Evolutionary conservation across 2,888 invertebrate species (phyloP), one percentile per base, ranked within the genome.

Genomic region (Brachylomia viminalis): DNA sequence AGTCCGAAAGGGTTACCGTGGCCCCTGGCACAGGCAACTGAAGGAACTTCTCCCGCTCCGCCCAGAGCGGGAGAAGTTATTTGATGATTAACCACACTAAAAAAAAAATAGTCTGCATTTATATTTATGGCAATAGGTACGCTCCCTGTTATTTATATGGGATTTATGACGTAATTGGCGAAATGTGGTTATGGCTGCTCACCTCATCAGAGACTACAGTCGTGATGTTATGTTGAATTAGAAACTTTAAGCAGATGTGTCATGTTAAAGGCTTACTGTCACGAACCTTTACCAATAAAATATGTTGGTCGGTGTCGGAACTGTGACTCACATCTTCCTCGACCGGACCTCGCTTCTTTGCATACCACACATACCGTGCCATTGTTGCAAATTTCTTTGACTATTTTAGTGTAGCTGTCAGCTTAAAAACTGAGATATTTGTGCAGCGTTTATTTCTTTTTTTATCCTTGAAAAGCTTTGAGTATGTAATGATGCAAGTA

Each of bases 311-410:
- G 64, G 33, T 45, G 64, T 65, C 68, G 58, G 58, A 49, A 47
- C 56, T 69, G 30, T 83, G 82, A 82, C 52, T 82, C 82, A 82
- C 33, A 17, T 27, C 5, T n/a, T 17, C 56, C 54, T 52, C 30
- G 42, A 45, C 64, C 80, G 62, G 58, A 61, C 15, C 80, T 59
- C n/a, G 47, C 15, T 30, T 61, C 30, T 61, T 66, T 23, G 30
- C 72, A 75, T 83, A 27, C 75, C 75, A 11, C 27, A 17, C 84
- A 72, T 83, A 30, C 42, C 38, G 8, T 64, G 30, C 42, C 3
- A 27, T 42, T 69, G 33, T 65, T 59, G 68, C 72, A 65, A 77
- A 62, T 33, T 38, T 54, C 38, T 58, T 62, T 45, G 23, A 30
- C 42, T 52, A n/a, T 61, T 64, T 61, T 30, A 11, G 0, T 42